A percentile compares a stretch with the other conserved stretches of the same genome.
These are phyloP conservation scores for Hypomecis atomaria DNA, from an alignment of 2,888 invertebrate genomes.

Conservation along the genomic window DNA sequence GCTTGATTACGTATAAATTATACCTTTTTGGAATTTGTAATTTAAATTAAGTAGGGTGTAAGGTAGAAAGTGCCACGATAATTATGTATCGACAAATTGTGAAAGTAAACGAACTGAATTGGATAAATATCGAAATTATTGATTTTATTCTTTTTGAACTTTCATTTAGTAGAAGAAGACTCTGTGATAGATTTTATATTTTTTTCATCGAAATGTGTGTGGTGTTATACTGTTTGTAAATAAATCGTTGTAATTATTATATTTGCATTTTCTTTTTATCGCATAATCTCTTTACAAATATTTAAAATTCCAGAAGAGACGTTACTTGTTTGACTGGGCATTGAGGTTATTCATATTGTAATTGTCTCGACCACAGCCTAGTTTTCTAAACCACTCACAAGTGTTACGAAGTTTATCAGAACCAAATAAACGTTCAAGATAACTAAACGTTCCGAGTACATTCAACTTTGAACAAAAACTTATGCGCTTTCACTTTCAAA, in stretches of 20 bases:
- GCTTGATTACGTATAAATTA: constrained; percentile 42
- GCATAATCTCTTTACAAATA: background rate
- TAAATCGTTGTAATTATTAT: constrained; percentile 15
- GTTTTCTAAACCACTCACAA: constrained; percentile 47
- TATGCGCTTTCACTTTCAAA: constrained; percentile 72
- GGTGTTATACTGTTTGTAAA: constrained; percentile 12
- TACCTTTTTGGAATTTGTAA: constrained; percentile 16
- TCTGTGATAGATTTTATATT: constrained; percentile 71
- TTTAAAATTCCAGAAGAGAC: background rate
- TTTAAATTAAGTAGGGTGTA: constrained; percentile 45
- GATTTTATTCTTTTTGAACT: constrained; percentile 26
- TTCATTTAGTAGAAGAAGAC: constrained; percentile 44
- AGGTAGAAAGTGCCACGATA: constrained; percentile 69
- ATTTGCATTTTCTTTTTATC: constrained; percentile 3
- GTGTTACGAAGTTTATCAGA: constrained; percentile 49
- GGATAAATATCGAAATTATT: constrained; percentile 39
- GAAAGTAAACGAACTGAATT: constrained; percentile 52
- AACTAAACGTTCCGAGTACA: constrained; percentile 53
- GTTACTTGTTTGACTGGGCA: constrained; percentile 52
- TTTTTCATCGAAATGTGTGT: constrained; percentile 24
- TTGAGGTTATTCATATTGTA: constrained; percentile 52
- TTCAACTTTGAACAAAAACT: constrained; percentile 59
- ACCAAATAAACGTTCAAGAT: constrained; percentile 43
- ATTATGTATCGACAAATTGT: constrained; percentile 46
- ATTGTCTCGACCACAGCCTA: constrained; percentile 54